Evolutionary conservation across 2,797 vertebrate genomes (phyloP), one percentile per base, ranked within the genome.

Genomic region (Myioborus miniatus): DNA sequence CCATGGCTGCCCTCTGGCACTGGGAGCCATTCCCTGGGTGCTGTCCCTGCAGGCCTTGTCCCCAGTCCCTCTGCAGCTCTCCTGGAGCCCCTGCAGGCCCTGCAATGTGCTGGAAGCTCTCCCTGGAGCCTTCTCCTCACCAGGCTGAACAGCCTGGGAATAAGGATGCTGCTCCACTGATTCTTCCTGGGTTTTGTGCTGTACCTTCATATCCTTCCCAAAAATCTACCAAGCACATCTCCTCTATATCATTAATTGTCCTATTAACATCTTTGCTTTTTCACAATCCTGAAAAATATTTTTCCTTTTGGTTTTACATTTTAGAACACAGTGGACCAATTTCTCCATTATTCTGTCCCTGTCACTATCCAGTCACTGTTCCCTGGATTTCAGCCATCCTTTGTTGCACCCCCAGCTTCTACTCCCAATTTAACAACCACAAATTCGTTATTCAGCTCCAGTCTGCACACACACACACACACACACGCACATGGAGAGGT

Each of bases 71-170:
- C 47, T 49, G 47, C 24, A 64, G 43, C n/a, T 70, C 29, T 83
- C 50, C n/a, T 82, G 63, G 43, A 63, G 43, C 23, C 49, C 26
- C 49, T 63, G 2, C 0, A 37, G 49, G 36, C 20, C 20, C 56
- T 76, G 14, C 0, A 0, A 60, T 2, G 4, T 3, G 4, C 23
- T 82, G 8, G 5, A 1, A 52, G 37, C 1, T 39, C 12, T 50
- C 18, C 24, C 0, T 39, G 29, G 20, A 64, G 1, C 43, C 13
- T 62, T 30, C n/a, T 0, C 44, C 0, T 58, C 52, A 29, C n/a
- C 58, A 63, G 20, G 9, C 5, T 29, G 56, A 37, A 6, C 24
- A 41, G 9, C 43, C 20, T 69, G 37, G 55, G 15, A 18, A 27
- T 43, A n/a, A 53, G 8, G 63, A 18, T 24, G 2, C 14, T 83